Evolutionary conservation across 2,888 invertebrate species (phyloP).

Genomic region (Cephus pygmeus): DNA sequence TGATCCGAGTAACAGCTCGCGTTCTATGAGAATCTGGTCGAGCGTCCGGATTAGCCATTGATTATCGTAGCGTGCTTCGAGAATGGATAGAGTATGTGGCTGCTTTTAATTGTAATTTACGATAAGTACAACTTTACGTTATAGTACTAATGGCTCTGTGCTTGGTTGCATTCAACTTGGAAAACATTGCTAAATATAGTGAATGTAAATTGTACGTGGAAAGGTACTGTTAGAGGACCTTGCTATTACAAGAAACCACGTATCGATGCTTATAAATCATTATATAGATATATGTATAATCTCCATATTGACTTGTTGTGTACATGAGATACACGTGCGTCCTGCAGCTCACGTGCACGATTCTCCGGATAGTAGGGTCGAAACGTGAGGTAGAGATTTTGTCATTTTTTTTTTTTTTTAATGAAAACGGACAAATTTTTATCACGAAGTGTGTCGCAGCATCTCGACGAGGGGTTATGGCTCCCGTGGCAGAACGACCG

Average conservation of each 20-base stretch:
- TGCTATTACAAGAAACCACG: neutral
- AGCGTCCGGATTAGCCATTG: neutral
- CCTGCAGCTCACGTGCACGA: neutral
- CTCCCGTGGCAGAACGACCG: neutral
- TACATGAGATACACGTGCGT: neutral
- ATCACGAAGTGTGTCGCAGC: neutral
- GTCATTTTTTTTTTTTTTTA: neutral
- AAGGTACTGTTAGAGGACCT: slow-evolving; percentile 4
- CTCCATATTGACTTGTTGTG: neutral
- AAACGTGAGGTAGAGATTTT: neutral
- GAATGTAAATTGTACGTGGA: neutral
- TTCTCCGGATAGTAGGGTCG: neutral
- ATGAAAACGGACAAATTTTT: neutral
- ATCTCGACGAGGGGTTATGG: neutral
- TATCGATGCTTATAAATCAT: neutral
- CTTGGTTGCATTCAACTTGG: neutral
- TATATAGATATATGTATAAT: neutral
- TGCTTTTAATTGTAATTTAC: neutral
- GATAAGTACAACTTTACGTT: neutral
- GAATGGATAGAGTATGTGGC: neutral
- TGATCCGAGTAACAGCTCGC: neutral
- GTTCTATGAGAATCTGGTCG: neutral
- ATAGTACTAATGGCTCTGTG: neutral
- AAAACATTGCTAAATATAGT: neutral
- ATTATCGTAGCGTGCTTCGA: neutral